Conservation (phyloP, 2,797 vertebrate genomes). For the Acanthopagrus latus region DNA sequence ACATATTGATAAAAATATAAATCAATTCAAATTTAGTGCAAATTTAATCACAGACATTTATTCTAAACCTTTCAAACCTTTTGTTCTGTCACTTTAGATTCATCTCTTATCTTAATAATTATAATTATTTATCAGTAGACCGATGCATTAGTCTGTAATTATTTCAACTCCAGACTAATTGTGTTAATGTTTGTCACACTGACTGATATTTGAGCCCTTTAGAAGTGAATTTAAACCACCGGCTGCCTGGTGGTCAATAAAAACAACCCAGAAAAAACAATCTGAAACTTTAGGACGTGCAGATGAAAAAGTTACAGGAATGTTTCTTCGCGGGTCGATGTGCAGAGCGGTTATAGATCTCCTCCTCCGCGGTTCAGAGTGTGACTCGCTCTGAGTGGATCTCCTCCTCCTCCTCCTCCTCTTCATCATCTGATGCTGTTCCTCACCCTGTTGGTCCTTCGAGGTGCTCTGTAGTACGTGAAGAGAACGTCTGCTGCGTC, state of each 20-base stretch:
- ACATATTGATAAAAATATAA: no score
- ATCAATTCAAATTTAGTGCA: no score
- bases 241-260: not conserved
- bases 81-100: not conserved
- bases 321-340: not conserved
- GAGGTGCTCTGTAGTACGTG: not conserved
- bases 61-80: no score
- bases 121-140: not conserved
- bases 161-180: not conserved
- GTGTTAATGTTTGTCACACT: not conserved
- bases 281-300: not conserved
- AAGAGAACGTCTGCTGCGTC: not conserved
- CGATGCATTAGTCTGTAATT: not conserved
- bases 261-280: not conserved
- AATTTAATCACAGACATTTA: no score
- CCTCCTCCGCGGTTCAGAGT: not conserved
- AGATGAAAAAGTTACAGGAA: no score
- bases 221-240: not conserved
- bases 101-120: not conserved
- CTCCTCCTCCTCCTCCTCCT: not conserved
- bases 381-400: constrained; percentile 1
- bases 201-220: no score
- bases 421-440: not conserved
- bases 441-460: constrained; percentile 23
- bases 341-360: not conserved